Conservation (phyloP, 2,113 vertebrate genomes). For the Hippopotamus amphibius region DNA sequence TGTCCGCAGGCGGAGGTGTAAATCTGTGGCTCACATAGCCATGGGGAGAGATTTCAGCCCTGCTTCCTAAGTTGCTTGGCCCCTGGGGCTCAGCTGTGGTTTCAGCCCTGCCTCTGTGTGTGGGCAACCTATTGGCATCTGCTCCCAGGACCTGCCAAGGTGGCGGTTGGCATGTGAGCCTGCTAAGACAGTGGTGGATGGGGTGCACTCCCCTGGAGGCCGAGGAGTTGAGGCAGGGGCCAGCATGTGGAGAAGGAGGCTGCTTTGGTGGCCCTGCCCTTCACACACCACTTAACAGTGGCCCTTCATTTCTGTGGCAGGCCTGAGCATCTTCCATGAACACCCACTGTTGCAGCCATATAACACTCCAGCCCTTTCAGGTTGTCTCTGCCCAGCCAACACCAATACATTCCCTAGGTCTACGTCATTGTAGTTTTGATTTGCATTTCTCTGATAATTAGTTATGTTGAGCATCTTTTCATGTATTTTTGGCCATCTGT, state of each 20-base stretch:
- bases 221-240: neutral
- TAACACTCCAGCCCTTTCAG: neutral
- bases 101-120: neutral
- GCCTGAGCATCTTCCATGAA: neutral
- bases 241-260: neutral
- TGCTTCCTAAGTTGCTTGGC: neutral
- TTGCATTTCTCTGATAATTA: neutral
- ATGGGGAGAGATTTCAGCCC: neutral
- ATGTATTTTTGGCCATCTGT: neutral
- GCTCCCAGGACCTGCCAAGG: neutral
- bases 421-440: neutral
- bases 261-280: neutral
- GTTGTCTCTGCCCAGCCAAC: neutral
- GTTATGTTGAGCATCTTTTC: neutral
- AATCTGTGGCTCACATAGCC: neutral
- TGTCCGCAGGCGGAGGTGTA: neutral
- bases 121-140: neutral
- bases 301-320: neutral
- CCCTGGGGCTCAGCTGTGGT: neutral
- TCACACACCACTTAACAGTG: no score
- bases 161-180: neutral
- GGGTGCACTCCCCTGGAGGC: neutral
- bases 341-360: neutral
- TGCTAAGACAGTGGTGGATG: neutral
- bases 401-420: neutral